Percentiles rank a stretch among this genome's conserved stretches.
Evolutionary conservation across 2,888 invertebrate species (phyloP).

Genomic region (Nomada lathburiana): DNA sequence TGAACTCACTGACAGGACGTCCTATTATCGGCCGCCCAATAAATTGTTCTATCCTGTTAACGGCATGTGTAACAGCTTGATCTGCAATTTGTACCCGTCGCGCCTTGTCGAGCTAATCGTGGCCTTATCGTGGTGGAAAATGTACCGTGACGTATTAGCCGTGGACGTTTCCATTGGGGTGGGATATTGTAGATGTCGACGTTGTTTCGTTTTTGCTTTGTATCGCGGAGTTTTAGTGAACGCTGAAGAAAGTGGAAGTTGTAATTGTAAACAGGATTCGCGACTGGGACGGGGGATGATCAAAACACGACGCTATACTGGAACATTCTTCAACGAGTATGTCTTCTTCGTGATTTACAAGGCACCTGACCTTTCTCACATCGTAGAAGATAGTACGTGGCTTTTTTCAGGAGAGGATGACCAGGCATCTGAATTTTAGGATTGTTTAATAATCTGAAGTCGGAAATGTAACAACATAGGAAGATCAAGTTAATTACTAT

Average conservation of each 20-base stretch:
- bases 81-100: conserved; percentile 69
- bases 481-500: too few species aligned
- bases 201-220: conserved; percentile 23
- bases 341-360: conserved; percentile 28
- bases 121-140: conserved; percentile 63
- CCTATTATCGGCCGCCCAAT: conserved; percentile 46
- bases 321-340: conserved; percentile 33
- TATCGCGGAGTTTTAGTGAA: conserved; percentile 7
- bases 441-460: too few species aligned
- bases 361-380: conserved; percentile 59
- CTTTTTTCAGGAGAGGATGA: conserved; percentile 11
- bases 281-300: conserved; percentile 16
- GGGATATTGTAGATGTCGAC: conserved; percentile 10
- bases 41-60: conserved; percentile 46
- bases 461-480: too few species aligned
- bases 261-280: conserved; percentile 13
- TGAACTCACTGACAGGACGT: conserved; percentile 57
- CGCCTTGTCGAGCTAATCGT: conserved; percentile 65
- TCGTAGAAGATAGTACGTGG: conserved; percentile 65
- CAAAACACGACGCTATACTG: conserved; percentile 34
- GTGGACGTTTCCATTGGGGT: conserved; percentile 34
- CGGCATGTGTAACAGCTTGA: conserved; percentile 54
- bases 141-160: conserved; percentile 44
- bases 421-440: too few species aligned
- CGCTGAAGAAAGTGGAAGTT: conserved; percentile 5